Percentiles rank a stretch among this genome's conserved stretches.
phyloP scores from a whole-genome alignment of 2,797 vertebrate genomes.

The Heliangelus exortis region DNA sequence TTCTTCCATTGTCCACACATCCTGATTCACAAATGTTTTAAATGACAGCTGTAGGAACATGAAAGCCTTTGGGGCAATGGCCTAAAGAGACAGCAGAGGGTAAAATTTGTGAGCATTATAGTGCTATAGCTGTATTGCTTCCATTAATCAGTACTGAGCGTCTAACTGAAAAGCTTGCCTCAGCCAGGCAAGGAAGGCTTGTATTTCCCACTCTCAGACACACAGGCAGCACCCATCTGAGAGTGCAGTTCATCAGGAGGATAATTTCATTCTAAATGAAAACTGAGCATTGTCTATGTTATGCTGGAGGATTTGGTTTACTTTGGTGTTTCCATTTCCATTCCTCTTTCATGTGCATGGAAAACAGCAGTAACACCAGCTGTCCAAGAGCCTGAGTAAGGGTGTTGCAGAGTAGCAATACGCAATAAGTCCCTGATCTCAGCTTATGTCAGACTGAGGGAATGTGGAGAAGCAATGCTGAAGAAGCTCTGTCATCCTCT shows the following conservation, averaged over 20 bases:
- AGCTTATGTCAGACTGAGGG: neutral
- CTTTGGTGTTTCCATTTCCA: neutral
- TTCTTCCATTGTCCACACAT: constrained; percentile 69
- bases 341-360: neutral
- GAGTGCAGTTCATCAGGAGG: neutral
- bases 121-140: constrained; percentile 53
- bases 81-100: constrained; percentile 67
- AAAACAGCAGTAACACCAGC: neutral
- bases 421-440: accelerated
- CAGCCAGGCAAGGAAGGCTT: constrained; percentile 31
- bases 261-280: constrained; percentile 30
- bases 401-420: neutral
- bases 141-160: constrained; percentile 49
- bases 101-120: constrained; percentile 65
- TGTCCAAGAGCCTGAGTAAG: neutral
- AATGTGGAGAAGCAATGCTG: accelerated
- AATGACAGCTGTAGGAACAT: constrained; percentile 70
- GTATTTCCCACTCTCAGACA: neutral
- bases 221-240: neutral
- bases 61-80: constrained; percentile 68
- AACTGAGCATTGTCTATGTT: neutral
- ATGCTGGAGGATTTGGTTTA: neutral
- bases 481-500: neutral
- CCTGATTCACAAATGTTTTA: constrained; percentile 72
- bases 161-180: constrained; percentile 56